phyloP scores from a whole-genome alignment of 2,888 invertebrate species.

The Calliopum simillimum region DNA sequence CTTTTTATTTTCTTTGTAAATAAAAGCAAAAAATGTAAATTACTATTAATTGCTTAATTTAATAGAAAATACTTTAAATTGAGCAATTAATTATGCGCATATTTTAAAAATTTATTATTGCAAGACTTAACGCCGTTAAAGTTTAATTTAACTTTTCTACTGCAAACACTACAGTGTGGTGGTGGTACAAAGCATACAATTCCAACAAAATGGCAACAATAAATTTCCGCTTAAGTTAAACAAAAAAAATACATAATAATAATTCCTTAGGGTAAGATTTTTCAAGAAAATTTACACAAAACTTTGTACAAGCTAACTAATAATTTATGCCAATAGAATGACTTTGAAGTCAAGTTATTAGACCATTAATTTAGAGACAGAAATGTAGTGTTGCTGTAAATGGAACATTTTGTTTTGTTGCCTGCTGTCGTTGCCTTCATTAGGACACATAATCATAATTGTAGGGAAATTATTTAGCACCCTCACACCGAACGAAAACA shows the following conservation, averaged over 20 bases:
- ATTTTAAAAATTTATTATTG: neutral
- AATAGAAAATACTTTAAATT: too few relatives aligned
- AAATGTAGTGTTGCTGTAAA: neutral
- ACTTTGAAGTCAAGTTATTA: slow-evolving; percentile 27
- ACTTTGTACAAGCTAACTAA: slow-evolving; percentile 18
- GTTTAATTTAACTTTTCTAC: too few relatives aligned
- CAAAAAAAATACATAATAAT: too few relatives aligned
- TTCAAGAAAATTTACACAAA: neutral
- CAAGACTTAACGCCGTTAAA: too few relatives aligned
- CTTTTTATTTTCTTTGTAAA: too few relatives aligned
- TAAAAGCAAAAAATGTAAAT: too few relatives aligned
- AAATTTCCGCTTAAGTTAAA: neutral
- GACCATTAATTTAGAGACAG: neutral
- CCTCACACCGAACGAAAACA: neutral
- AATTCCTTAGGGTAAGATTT: slow-evolving; percentile 20
- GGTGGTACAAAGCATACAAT: neutral
- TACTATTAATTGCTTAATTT: too few relatives aligned
- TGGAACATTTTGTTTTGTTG: slow-evolving; percentile 5
- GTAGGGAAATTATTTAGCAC: neutral
- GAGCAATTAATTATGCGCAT: too few relatives aligned
- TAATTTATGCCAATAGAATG: slow-evolving; percentile 25
- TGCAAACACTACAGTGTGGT: slow-evolving; percentile 36
- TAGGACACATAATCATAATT: slow-evolving; percentile 9
- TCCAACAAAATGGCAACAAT: neutral
- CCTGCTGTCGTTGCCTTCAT: neutral